Evolutionary conservation across 2,113 vertebrate genomes (phyloP).

Genomic region (Peromyscus leucopus): DNA sequence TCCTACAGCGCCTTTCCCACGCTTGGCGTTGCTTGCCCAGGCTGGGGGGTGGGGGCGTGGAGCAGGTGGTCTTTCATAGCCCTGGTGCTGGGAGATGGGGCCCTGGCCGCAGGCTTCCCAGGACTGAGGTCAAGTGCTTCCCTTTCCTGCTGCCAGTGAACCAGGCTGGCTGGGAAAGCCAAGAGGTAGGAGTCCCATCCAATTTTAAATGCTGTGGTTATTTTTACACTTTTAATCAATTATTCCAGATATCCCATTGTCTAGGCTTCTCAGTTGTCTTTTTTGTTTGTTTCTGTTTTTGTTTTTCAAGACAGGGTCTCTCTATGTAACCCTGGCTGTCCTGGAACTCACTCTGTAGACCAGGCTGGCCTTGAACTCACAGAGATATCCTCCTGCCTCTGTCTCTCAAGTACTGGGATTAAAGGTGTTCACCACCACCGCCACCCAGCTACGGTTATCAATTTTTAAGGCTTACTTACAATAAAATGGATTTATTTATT

Average conservation of each 20-base stretch:
- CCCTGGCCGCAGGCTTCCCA: background rate
- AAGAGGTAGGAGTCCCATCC: background rate
- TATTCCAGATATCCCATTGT: background rate
- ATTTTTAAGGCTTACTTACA: background rate
- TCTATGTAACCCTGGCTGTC: background rate
- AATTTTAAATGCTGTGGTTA: background rate
- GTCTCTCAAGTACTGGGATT: background rate
- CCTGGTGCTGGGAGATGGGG: background rate
- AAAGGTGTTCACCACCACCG: background rate
- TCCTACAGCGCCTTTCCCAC: conserved; percentile 48
- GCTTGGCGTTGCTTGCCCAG: background rate
- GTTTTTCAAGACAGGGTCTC: background rate
- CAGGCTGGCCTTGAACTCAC: background rate
- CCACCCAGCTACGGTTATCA: background rate
- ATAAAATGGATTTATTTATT: background rate
- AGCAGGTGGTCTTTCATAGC: conserved; percentile 60
- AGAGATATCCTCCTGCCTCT: background rate
- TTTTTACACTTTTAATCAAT: conserved; percentile 28
- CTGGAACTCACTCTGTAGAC: background rate
- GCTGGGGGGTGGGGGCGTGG: background rate
- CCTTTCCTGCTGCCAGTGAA: background rate
- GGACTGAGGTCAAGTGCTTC: background rate
- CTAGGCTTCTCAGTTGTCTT: background rate
- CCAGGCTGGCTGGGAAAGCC: background rate
- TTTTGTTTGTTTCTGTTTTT: background rate